A percentile compares a stretch with the other conserved stretches of the same genome.
Conservation (phyloP, 1,140 invertebrate species). For the Drosophila persimilis region DNA sequence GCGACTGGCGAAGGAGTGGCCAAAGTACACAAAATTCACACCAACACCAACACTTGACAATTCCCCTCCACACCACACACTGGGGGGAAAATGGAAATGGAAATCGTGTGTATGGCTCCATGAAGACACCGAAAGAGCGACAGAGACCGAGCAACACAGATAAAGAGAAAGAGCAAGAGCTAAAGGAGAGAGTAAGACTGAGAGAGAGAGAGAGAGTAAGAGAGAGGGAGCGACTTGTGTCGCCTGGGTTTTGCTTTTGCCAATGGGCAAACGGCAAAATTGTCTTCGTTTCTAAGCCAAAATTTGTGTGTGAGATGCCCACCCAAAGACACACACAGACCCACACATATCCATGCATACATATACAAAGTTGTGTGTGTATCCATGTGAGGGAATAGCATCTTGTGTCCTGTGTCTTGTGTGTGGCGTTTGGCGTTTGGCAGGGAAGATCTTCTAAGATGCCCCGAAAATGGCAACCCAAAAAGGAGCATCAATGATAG, state of each 20-base stretch:
- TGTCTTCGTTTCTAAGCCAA: conserved; percentile 55
- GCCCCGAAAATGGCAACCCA: no score
- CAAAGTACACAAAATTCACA: conserved; percentile 83
- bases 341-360: conserved; percentile 1
- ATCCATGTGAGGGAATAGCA: no score
- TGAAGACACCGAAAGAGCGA: background rate
- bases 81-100: conserved; percentile 28
- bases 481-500: conserved; percentile 20
- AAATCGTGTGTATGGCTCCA: conserved; percentile 31
- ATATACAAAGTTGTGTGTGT: background rate
- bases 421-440: no score
- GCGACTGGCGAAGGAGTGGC: conserved; percentile 79
- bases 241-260: conserved; percentile 42
- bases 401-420: no score
- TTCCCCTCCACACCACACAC: conserved; percentile 43
- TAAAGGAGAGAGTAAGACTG: background rate
- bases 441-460: no score
- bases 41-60: conserved; percentile 76
- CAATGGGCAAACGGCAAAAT: conserved; percentile 64
- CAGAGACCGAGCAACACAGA: conserved; percentile 12
- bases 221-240: conserved; percentile 14
- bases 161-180: background rate
- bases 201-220: background rate
- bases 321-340: conserved; percentile 23
- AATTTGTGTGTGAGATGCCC: conserved; percentile 12